Base-by-base conservation (phyloP, 2,797 vertebrate species). In the Sebastes iracundus region DNA sequence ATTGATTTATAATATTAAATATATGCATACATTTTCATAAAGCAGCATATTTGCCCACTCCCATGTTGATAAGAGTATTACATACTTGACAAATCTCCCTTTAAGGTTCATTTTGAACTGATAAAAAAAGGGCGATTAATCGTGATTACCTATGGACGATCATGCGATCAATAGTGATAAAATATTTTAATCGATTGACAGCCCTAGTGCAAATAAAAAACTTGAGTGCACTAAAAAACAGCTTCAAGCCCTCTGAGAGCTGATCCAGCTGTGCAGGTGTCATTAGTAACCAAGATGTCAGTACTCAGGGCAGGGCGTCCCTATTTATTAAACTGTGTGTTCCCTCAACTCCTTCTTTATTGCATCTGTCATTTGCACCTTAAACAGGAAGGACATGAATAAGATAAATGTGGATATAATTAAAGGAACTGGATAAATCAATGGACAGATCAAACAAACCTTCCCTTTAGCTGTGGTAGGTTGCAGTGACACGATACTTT, bases 81-180 rank as follows among this genome's bases (percentile, higher is more conserved):
- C 7, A 46, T 46, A 18, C 42, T 46, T 7, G 42, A 46, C 42
- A 16, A 18, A 42, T 3, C 38, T 42, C 13, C 38, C 38, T 42
- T 42, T 42, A 42, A 42, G 0, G 14, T 42, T 0, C 42, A 46
- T 46, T 16, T 18, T 7, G 14, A 46, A 42, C 0, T 2, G 38
- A 42, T 14, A 42, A 42, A 42, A 42, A 42, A 42, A 0, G 13
- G 0, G 38, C 1, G 13, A 42, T 42, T 42, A 42, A 42, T 42
- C 35, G 12, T 42, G 13, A 38, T 38, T 38, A 38, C 35, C 35
- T 38, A 0, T 42, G 38, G 38, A 42, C 38, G 5, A 42, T 42
- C 38, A 42, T 42, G 14, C 0, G 38, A 42, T 16, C 2, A 42
- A 42, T 42, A 16, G 14, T 42, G 35, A 42, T 42, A 14, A 14